A percentile compares a stretch with the other conserved stretches of the same genome.
phyloP scores from a whole-genome alignment of 2,113 vertebrate species.

The Barbus barbus region DNA sequence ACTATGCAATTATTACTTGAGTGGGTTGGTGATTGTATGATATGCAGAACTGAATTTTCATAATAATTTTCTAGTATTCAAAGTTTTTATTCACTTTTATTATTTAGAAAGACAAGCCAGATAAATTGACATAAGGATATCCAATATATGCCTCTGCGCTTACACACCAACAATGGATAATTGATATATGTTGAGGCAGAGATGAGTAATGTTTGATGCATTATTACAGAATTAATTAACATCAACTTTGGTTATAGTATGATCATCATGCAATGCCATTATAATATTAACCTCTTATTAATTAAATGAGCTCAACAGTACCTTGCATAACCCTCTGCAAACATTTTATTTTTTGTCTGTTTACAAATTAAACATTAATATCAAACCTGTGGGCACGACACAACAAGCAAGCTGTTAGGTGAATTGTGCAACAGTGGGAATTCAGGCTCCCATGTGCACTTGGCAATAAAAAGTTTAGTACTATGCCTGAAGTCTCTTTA shows the following conservation, averaged over 20 bases:
- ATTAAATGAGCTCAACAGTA: background rate
- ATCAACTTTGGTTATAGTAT: background rate
- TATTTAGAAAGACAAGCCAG: no score
- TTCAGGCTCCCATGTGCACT: slow-evolving; percentile 36
- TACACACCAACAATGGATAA: background rate
- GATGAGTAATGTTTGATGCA: background rate
- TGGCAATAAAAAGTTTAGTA: slow-evolving; percentile 34
- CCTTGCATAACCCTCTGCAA: slow-evolving; percentile 16
- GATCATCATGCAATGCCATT: no score
- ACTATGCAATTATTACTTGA: no score
- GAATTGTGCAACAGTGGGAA: slow-evolving; percentile 40
- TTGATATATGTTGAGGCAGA: background rate
- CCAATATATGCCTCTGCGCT: no score
- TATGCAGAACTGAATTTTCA: no score
- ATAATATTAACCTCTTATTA: background rate
- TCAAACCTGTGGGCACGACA: background rate
- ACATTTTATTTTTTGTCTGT: background rate
- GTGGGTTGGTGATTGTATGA: no score
- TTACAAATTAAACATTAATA: background rate
- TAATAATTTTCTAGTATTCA: no score
- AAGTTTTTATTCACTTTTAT: no score
- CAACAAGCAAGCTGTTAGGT: slow-evolving; percentile 36
- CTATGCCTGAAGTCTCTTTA: slow-evolving; percentile 1
- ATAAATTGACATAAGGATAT: no score
- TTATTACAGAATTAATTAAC: slow-evolving; percentile 2